A percentile compares a stretch with the other conserved stretches of the same genome.
Evolutionary conservation across 2,113 vertebrate genomes (phyloP).

Genomic region (Coracopsis vasa): DNA sequence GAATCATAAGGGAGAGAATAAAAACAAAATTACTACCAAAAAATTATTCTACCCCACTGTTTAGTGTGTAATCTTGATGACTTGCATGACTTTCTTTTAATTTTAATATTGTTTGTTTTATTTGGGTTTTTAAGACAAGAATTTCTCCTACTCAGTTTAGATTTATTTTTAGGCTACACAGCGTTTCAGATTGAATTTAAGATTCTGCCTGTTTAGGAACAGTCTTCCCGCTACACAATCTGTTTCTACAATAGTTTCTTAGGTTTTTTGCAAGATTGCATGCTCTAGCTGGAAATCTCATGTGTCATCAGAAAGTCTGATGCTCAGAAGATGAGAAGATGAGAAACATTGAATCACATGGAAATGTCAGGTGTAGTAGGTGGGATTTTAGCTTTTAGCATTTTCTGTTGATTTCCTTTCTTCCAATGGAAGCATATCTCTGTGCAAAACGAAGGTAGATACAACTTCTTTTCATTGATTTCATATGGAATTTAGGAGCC

Average conservation of each 20-base stretch:
- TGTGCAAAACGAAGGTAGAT: not conserved
- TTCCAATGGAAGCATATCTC: not conserved
- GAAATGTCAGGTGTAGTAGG: not conserved
- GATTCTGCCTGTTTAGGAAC: not conserved
- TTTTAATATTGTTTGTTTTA: not conserved
- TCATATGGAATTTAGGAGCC: not conserved
- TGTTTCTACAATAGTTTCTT: not conserved
- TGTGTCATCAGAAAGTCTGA: accelerated
- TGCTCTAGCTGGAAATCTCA: not conserved
- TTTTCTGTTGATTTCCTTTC: not conserved
- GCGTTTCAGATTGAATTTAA: not conserved
- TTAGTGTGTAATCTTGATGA: not conserved
- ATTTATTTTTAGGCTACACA: not conserved
- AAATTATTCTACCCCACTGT: not conserved
- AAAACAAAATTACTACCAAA: not conserved
- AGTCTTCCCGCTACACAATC: not conserved
- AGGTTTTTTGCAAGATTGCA: not conserved
- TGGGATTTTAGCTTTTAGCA: not conserved
- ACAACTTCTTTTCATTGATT: accelerated
- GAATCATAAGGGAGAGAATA: not conserved
- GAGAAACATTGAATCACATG: not conserved
- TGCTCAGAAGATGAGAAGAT: not conserved
- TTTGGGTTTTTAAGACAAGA: not conserved
- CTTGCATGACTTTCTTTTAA: not conserved
- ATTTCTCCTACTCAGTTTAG: not conserved